Percentiles rank a stretch among this genome's conserved stretches.
These are phyloP conservation scores for Lomographa bimaculata DNA, from an alignment of 2,888 invertebrate species.

Conservation along the genomic window DNA sequence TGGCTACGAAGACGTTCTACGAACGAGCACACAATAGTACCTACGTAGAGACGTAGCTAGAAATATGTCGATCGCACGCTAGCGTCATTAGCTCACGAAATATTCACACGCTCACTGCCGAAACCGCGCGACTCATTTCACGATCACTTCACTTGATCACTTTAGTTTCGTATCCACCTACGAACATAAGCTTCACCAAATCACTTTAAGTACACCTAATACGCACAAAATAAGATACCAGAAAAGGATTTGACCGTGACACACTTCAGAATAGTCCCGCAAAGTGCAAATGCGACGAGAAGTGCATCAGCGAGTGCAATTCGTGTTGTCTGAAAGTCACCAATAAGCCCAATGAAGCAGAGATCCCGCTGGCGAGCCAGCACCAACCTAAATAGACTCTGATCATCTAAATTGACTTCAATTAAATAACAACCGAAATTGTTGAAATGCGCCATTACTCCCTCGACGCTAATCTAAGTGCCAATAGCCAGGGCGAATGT, in stretches of 20 bases:
- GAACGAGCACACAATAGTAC: background rate
- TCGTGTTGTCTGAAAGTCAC: conserved; percentile 83
- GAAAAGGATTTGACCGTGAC: conserved; percentile 47
- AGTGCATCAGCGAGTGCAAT: conserved; percentile 82
- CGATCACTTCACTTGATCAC: conserved; percentile 20
- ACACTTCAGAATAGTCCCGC: conserved; percentile 43
- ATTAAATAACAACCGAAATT: conserved; percentile 84
- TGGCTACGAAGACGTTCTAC: background rate
- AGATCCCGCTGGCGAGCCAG: conserved; percentile 82
- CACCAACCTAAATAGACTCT: conserved; percentile 84
- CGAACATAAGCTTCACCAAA: conserved; percentile 12
- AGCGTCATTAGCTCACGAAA: conserved; percentile 29
- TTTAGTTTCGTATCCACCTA: conserved; percentile 11
- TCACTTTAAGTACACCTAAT: conserved; percentile 14
- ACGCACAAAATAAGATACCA: too few relatives aligned
- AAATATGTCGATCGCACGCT: conserved; percentile 14
- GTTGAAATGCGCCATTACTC: conserved; percentile 84
- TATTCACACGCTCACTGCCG: conserved; percentile 32
- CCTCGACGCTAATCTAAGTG: conserved; percentile 82
- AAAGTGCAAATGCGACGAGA: conserved; percentile 68
- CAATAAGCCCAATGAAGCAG: conserved; percentile 84
- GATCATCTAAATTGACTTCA: conserved; percentile 84
- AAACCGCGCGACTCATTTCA: conserved; percentile 28
- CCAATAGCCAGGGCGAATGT: conserved; percentile 82
- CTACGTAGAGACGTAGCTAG: conserved; percentile 8